Evolutionary conservation across 2,113 vertebrate species (phyloP).

Genomic region (Toxotes jaculatrix): DNA sequence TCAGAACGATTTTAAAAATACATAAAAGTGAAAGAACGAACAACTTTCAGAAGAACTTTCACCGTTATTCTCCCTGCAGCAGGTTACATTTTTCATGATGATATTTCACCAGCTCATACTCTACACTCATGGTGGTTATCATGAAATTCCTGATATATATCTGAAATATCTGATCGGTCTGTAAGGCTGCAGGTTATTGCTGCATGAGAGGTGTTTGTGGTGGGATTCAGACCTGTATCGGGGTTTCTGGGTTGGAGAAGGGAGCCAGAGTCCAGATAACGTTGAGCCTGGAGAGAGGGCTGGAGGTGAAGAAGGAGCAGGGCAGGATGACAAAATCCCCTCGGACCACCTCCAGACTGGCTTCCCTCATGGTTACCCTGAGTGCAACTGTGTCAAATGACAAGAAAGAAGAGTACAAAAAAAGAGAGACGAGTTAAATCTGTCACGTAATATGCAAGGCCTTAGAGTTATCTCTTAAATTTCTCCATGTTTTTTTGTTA

Average conservation of each 20-base stretch:
- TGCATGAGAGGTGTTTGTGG: not conserved
- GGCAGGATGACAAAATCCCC: slow-evolving; percentile 82
- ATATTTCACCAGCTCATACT: not conserved
- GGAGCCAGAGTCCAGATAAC: slow-evolving; percentile 87
- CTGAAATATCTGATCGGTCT: not conserved
- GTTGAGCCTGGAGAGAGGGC: slow-evolving; percentile 83
- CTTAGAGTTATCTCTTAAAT: not conserved
- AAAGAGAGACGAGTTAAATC: not conserved
- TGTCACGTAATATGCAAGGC: not conserved
- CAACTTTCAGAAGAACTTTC: no score
- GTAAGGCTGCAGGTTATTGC: not conserved
- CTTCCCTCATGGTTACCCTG: slow-evolving; percentile 80
- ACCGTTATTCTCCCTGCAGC: no score
- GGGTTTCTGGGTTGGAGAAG: slow-evolving; percentile 75
- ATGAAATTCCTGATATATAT: not conserved
- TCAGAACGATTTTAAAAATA: not conserved
- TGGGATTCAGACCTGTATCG: slow-evolving; percentile 80
- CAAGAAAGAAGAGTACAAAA: not conserved
- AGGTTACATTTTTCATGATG: not conserved
- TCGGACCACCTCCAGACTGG: slow-evolving; percentile 79
- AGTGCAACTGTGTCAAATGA: slow-evolving; percentile 67
- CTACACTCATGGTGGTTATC: not conserved
- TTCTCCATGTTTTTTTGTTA: not conserved
- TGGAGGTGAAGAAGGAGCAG: slow-evolving; percentile 85
- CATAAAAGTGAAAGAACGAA: not conserved